Percentiles rank a stretch among this genome's conserved stretches.
These are phyloP conservation scores for Trissoscelio sp. DNA, from an alignment of 2,888 invertebrate species.

Conservation along the genomic window DNA sequence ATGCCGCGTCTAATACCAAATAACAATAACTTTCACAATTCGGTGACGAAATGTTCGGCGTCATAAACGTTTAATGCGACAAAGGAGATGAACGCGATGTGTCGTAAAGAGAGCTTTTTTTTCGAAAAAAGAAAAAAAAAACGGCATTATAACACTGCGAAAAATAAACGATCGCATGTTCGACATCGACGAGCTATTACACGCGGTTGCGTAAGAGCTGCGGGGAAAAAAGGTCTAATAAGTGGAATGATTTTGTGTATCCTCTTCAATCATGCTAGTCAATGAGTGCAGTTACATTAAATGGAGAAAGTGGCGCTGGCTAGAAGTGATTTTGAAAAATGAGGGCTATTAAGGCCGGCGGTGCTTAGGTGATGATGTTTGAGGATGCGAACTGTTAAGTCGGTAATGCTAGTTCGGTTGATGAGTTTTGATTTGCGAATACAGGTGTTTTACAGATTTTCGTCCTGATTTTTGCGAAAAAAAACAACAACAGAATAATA, in stretches of 20 bases:
- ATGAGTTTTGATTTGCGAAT: too few species aligned
- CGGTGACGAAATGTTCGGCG: conserved; percentile 32
- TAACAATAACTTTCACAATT: conserved; percentile 54
- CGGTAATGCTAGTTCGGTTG: too few species aligned
- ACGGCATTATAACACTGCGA: too few species aligned
- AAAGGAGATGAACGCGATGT: conserved; percentile 24
- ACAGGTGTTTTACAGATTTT: too few species aligned
- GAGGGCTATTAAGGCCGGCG: conserved; percentile 48
- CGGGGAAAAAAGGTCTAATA: conserved; percentile 35
- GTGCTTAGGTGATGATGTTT: conserved; percentile 16
- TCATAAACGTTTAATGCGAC: conserved; percentile 38
- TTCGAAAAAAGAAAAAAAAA: conserved; percentile 11
- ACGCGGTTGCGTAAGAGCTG: conserved; percentile 34
- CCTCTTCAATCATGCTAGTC: conserved; percentile 63
- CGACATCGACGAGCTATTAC: conserved; percentile 49
- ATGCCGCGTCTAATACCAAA: conserved; percentile 17
- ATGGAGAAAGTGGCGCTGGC: conserved; percentile 54
- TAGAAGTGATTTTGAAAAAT: conserved; percentile 54
- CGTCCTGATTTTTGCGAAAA: too few species aligned
- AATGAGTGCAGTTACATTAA: conserved; percentile 61
- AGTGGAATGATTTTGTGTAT: conserved; percentile 59
- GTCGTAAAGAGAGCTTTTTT: conserved; percentile 35
- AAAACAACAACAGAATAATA: too few species aligned
- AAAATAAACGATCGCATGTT: conserved; percentile 46
- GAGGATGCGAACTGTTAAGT: conserved; percentile 9